These are phyloP conservation scores for Acanthosoma haemorrhoidale DNA, from an alignment of 2,888 invertebrate genomes.

Conservation along the genomic window DNA sequence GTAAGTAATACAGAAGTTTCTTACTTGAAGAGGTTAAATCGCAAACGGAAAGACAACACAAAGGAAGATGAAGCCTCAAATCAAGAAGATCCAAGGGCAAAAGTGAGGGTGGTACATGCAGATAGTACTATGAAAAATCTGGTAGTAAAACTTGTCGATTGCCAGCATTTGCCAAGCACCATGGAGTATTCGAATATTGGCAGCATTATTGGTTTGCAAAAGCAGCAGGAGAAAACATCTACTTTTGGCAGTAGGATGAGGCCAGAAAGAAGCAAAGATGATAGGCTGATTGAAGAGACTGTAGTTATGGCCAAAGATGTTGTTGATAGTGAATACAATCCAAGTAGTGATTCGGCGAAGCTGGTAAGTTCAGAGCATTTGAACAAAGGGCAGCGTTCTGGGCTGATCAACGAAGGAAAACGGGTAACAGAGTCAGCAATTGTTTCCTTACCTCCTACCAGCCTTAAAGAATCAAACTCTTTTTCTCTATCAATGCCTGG, in stretches of 20 bases:
- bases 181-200: too few relatives aligned
- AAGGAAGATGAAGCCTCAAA: background rate
- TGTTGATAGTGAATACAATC: slow-evolving; percentile 1
- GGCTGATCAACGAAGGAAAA: background rate
- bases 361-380: background rate
- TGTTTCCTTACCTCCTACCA: background rate
- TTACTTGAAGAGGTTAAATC: background rate
- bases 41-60: background rate
- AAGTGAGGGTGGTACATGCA: background rate
- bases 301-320: background rate
- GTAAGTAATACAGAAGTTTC: background rate
- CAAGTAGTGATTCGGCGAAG: background rate
- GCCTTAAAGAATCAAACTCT: background rate
- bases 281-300: background rate
- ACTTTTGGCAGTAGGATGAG: background rate
- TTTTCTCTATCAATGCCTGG: too few relatives aligned
- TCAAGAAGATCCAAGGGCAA: background rate
- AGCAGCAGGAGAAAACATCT: background rate
- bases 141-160: background rate
- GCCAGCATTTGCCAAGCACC: background rate
- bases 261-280: background rate
- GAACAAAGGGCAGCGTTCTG: background rate
- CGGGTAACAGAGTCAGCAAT: background rate
- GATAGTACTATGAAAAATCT: background rate
- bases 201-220: too few relatives aligned